A percentile compares a stretch with the other conserved stretches of the same genome.
Evolutionary conservation across 2,797 vertebrate genomes (phyloP).

Genomic region (Rhabdomys pumilio): DNA sequence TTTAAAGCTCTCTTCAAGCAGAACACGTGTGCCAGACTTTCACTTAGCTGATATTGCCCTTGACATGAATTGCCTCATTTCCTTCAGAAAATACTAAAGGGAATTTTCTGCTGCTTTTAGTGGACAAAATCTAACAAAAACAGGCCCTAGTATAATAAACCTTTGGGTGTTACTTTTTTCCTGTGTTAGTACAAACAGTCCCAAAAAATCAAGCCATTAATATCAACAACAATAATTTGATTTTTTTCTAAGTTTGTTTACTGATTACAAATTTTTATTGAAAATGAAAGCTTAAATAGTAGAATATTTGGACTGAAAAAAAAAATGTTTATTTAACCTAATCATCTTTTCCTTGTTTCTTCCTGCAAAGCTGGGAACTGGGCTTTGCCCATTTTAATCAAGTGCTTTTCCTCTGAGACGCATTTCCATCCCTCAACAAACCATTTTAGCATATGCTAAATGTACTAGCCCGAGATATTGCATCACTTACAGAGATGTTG

Average conservation of each 20-base stretch:
- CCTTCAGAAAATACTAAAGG: slow-evolving; percentile 42
- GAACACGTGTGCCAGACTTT: neutral
- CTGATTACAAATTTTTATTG: neutral
- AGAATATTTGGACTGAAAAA: slow-evolving; percentile 47
- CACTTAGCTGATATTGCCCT: neutral
- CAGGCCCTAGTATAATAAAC: slow-evolving; percentile 16
- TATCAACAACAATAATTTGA: neutral
- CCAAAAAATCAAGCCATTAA: slow-evolving; percentile 35
- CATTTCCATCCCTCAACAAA: neutral
- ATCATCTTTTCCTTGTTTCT: neutral
- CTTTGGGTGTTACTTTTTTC: slow-evolving; percentile 71
- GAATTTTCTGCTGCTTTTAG: slow-evolving; percentile 55
- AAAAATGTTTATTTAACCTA: slow-evolving; percentile 14
- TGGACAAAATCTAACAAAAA: slow-evolving; percentile 68
- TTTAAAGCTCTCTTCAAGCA: slow-evolving; percentile 3
- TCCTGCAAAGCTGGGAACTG: neutral
- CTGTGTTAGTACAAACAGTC: neutral
- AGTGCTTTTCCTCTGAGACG: neutral
- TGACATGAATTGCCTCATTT: slow-evolving; percentile 73
- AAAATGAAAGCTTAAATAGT: slow-evolving; percentile 37
- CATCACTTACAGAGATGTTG: neutral
- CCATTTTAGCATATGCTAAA: neutral
- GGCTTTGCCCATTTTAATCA: neutral
- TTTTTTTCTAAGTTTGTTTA: slow-evolving; percentile 8
- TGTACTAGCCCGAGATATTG: neutral